These are phyloP conservation scores for Ceratosolen fusciceps DNA, from an alignment of 1,140 invertebrate genomes.

Conservation along the genomic window DNA sequence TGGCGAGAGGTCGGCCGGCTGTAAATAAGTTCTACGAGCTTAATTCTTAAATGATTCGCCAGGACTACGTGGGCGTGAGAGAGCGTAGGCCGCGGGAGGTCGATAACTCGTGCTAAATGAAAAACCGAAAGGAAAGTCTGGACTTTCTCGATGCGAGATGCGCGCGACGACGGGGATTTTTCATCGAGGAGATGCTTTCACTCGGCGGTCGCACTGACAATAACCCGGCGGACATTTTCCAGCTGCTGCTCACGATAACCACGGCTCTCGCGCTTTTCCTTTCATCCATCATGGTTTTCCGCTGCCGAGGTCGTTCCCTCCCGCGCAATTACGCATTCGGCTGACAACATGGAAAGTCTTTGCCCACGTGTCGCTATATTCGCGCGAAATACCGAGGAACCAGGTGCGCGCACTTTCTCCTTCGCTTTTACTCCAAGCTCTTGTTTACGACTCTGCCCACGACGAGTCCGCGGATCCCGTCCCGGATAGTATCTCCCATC, in stretches of 20 bases:
- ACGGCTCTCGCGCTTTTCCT: slow-evolving; percentile 45
- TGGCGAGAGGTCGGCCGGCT: background rate
- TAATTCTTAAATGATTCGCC: background rate
- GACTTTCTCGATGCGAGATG: background rate
- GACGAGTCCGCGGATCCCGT: background rate
- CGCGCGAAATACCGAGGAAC: background rate
- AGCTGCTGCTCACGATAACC: background rate
- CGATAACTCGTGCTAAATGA: background rate
- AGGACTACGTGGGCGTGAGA: background rate
- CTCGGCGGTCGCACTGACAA: background rate
- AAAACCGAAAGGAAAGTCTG: slow-evolving; percentile 9
- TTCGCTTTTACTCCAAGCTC: slow-evolving; percentile 30
- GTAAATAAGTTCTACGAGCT: background rate
- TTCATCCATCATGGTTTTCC: slow-evolving; percentile 37
- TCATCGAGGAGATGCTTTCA: slow-evolving; percentile 3
- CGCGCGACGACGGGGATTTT: background rate
- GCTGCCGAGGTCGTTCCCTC: slow-evolving; percentile 21
- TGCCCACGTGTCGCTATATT: background rate
- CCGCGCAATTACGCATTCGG: background rate
- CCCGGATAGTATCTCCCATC: too few relatives aligned
- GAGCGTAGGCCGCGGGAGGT: background rate
- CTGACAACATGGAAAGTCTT: slow-evolving; percentile 2
- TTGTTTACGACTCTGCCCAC: slow-evolving; percentile 3
- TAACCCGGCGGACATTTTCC: background rate
- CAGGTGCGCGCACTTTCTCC: slow-evolving; percentile 25